Conservation (phyloP, 1,140 invertebrate species). For the Hermatobates lingyangjiaoensis region DNA sequence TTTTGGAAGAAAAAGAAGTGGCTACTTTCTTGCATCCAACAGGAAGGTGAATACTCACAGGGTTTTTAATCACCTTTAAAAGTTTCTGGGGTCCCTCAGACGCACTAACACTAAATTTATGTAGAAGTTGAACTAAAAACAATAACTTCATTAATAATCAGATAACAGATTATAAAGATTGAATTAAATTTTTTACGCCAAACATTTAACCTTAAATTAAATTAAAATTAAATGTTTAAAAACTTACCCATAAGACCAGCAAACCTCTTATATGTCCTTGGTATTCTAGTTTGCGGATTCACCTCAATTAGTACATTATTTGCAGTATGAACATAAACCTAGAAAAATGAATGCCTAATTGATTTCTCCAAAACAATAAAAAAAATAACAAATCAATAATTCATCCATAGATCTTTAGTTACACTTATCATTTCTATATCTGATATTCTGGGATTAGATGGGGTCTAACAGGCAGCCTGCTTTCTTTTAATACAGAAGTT, state of each 20-base stretch:
- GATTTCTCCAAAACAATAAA: neutral
- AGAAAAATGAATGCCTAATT: conserved; percentile 4
- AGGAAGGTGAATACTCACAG: conserved; percentile 85
- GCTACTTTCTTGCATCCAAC: conserved; percentile 78
- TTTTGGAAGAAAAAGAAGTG: conserved; percentile 74
- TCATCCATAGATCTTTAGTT: no score
- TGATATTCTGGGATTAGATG: no score
- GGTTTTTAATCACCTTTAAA: conserved; percentile 95
- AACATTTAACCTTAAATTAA: neutral
- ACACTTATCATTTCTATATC: no score
- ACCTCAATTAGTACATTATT: conserved; percentile 97
- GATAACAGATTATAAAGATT: no score
- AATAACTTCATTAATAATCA: no score
- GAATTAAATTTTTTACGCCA: neutral
- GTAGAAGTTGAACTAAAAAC: conserved; percentile 79
- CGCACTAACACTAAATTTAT: conserved; percentile 83
- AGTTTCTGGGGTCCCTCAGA: conserved; percentile 76
- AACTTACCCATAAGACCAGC: conserved; percentile 85
- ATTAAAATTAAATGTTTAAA: conserved; percentile 5
- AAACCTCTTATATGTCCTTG: conserved; percentile 94
- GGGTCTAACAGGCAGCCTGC: no score
- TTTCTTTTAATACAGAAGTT: no score
- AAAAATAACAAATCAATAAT: neutral
- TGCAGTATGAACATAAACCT: conserved; percentile 85
- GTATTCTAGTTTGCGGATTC: conserved; percentile 94